phyloP scores from a whole-genome alignment of 2,888 invertebrate species.

The Eretmocerus hayati region DNA sequence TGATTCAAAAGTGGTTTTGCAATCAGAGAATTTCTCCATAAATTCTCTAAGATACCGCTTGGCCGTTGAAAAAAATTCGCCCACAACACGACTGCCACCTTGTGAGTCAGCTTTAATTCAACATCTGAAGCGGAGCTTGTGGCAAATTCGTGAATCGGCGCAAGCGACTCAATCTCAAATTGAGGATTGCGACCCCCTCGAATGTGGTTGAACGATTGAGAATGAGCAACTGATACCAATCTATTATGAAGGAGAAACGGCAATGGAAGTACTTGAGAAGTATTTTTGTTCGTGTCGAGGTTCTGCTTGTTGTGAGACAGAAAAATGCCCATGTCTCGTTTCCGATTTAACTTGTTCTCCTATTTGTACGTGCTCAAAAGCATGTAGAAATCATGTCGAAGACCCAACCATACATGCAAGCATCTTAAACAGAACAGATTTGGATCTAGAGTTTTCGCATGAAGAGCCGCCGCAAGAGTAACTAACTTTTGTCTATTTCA shows the following conservation, averaged over 20 bases:
- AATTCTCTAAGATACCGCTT: not conserved
- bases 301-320: not conserved
- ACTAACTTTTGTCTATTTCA: no score
- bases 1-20: not conserved
- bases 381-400: not conserved
- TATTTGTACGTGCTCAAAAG: not conserved
- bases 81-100: not conserved
- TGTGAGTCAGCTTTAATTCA: not conserved
- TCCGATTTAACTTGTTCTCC: not conserved
- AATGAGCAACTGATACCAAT: not conserved
- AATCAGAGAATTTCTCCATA: not conserved
- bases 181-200: not conserved
- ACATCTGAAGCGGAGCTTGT: not conserved
- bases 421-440: no score
- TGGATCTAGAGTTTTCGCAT: no score
- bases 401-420: no score
- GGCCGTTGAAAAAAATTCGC: not conserved
- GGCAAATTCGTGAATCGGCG: not conserved
- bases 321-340: not conserved
- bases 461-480: no score
- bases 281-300: not conserved
- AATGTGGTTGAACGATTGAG: not conserved
- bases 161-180: not conserved
- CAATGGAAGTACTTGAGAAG: not conserved
- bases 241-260: not conserved